Conservation (phyloP, 2,113 vertebrate genomes). For the Melanocharis versteri region DNA sequence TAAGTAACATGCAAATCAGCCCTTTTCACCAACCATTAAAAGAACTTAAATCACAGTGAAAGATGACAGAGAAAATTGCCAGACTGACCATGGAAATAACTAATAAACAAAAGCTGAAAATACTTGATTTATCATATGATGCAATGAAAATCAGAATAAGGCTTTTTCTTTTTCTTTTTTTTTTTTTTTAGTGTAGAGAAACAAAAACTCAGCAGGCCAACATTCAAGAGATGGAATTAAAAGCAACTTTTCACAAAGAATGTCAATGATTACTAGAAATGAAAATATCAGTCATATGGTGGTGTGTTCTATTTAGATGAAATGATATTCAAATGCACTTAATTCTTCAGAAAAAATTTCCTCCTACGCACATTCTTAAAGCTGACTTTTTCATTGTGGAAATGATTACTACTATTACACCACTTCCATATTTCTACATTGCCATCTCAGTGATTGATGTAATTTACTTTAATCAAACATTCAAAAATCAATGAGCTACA, state of each 20-base stretch:
- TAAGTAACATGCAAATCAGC: not conserved
- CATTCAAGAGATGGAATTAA: not conserved
- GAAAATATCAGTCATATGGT: slow-evolving; percentile 7
- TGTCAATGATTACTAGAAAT: not conserved
- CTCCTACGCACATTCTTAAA: slow-evolving; percentile 41
- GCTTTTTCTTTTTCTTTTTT: not conserved
- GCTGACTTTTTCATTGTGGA: slow-evolving; percentile 14
- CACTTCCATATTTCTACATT: slow-evolving; percentile 2
- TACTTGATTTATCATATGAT: not conserved
- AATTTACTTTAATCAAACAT: slow-evolving; percentile 14
- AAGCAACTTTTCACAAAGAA: not conserved
- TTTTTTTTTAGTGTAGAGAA: not conserved
- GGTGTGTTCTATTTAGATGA: not conserved
- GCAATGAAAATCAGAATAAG: not conserved
- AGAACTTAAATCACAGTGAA: not conserved
- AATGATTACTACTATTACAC: slow-evolving; percentile 38
- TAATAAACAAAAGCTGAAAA: not conserved
- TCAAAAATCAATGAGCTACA: not conserved
- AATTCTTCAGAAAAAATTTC: slow-evolving; percentile 50
- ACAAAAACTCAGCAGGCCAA: not conserved
- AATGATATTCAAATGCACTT: slow-evolving; percentile 10
- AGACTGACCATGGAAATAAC: not conserved
- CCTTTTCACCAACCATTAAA: not conserved
- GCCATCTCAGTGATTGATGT: not conserved
- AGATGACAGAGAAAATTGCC: not conserved